Conservation (phyloP, 2,888 invertebrate genomes). For the Dendrolimus pini region DNA sequence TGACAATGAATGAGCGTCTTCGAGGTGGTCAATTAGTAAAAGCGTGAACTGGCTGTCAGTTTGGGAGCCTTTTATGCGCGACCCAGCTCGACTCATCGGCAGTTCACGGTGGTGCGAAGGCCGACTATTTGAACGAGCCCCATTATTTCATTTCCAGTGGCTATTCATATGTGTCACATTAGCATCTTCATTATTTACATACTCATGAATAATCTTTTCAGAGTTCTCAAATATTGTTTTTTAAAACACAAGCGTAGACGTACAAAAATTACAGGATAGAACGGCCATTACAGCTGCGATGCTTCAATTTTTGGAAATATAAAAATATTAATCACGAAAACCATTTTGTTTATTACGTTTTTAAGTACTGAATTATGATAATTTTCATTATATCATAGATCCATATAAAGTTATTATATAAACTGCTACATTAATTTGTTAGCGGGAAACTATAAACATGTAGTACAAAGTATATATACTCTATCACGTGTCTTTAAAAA, state of each 20-base stretch:
- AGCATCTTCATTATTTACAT: conserved; percentile 58
- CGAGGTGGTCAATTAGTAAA: conserved; percentile 69
- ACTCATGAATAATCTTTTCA: conserved; percentile 60
- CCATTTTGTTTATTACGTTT: too few relatives aligned
- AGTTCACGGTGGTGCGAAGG: conserved; percentile 58
- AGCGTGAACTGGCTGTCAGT: conserved; percentile 68
- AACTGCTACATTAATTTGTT: too few relatives aligned
- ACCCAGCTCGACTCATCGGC: conserved; percentile 22
- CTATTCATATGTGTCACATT: conserved; percentile 48
- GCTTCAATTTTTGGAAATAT: background rate
- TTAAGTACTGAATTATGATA: too few relatives aligned
- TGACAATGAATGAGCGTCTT: conserved; percentile 48
- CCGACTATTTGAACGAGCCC: conserved; percentile 41
- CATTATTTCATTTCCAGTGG: conserved; percentile 46
- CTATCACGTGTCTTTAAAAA: too few relatives aligned
- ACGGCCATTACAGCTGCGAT: background rate
- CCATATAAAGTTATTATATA: too few relatives aligned
- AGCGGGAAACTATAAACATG: too few relatives aligned
- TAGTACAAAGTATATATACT: too few relatives aligned
- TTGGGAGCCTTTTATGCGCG: conserved; percentile 49
- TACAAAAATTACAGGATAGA: background rate
- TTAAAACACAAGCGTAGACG: conserved; percentile 23
- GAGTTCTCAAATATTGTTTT: conserved; percentile 28
- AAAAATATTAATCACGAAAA: too few relatives aligned
- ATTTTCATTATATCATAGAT: too few relatives aligned